phyloP scores from a whole-genome alignment of 2,888 invertebrate species.

The Tethea ocularis region DNA sequence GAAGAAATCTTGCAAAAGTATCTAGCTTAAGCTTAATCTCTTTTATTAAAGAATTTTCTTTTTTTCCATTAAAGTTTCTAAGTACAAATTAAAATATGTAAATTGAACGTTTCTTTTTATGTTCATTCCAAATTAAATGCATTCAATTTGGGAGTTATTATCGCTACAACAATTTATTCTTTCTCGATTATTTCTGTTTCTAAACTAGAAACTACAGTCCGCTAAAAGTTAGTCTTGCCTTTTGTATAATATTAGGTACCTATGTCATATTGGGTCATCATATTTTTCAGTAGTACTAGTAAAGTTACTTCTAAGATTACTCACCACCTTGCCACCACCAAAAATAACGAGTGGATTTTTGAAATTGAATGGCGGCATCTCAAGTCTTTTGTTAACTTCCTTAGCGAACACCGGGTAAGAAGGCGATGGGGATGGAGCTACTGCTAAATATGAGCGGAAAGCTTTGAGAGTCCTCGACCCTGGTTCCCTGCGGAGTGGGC shows the following conservation, averaged over 20 bases:
- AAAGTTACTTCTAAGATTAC: constrained; percentile 30
- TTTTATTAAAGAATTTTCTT: background rate
- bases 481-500: constrained; percentile 86
- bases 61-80: background rate
- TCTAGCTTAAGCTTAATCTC: background rate
- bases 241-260: constrained; percentile 13
- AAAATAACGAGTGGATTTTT: constrained; percentile 89
- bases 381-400: constrained; percentile 92
- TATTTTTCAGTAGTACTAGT: too few species aligned
- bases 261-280: too few species aligned
- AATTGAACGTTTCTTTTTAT: background rate
- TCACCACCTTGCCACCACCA: constrained; percentile 89
- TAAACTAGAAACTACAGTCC: constrained; percentile 8
- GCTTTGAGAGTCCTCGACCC: constrained; percentile 86
- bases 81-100: background rate
- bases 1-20: background rate
- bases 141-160: background rate
- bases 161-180: background rate
- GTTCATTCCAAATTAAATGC: background rate
- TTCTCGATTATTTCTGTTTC: background rate
- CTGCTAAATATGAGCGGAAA: constrained; percentile 92
- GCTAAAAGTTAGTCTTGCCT: background rate
- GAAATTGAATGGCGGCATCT: constrained; percentile 94
- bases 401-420: constrained; percentile 89
- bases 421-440: constrained; percentile 90